phyloP scores from a whole-genome alignment of 1,140 invertebrate genomes.

The Heliconius melpomene region DNA sequence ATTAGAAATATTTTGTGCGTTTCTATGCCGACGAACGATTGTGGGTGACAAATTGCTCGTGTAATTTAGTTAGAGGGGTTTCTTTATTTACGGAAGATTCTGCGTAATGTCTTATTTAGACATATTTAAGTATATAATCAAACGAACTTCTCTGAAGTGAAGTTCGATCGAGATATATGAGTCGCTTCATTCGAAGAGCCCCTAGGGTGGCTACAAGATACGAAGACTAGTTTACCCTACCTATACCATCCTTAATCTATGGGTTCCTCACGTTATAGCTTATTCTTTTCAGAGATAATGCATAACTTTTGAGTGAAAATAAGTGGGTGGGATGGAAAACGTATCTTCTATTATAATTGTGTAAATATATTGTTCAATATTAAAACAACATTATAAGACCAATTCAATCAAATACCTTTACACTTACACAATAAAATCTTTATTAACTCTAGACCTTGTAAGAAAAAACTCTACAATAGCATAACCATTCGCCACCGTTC shows the following conservation, averaged over 20 bases:
- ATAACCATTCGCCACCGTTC: slow-evolving; percentile 49
- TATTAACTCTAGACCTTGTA: not conserved
- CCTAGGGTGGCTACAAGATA: too few species aligned
- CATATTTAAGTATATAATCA: not conserved
- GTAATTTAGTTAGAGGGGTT: slow-evolving; percentile 30
- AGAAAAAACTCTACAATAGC: slow-evolving; percentile 12
- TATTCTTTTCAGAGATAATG: too few species aligned
- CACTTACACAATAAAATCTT: not conserved
- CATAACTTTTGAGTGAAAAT: too few species aligned
- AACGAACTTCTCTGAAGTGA: too few species aligned
- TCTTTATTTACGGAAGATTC: slow-evolving; percentile 13
- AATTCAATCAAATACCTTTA: not conserved
- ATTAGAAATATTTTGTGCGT: slow-evolving; percentile 32
- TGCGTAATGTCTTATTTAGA: slow-evolving; percentile 23
- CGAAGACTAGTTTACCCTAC: too few species aligned
- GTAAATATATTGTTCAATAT: too few species aligned
- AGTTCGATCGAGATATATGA: too few species aligned
- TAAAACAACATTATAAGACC: not conserved
- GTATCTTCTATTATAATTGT: too few species aligned
- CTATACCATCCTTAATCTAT: too few species aligned
- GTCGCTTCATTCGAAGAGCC: too few species aligned
- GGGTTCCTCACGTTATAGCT: too few species aligned
- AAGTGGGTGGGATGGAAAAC: too few species aligned
- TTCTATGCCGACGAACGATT: slow-evolving; percentile 23
- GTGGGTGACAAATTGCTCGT: slow-evolving; percentile 35